These are phyloP conservation scores for Psophia crepitans DNA, from an alignment of 2,113 vertebrate species.

Conservation along the genomic window DNA sequence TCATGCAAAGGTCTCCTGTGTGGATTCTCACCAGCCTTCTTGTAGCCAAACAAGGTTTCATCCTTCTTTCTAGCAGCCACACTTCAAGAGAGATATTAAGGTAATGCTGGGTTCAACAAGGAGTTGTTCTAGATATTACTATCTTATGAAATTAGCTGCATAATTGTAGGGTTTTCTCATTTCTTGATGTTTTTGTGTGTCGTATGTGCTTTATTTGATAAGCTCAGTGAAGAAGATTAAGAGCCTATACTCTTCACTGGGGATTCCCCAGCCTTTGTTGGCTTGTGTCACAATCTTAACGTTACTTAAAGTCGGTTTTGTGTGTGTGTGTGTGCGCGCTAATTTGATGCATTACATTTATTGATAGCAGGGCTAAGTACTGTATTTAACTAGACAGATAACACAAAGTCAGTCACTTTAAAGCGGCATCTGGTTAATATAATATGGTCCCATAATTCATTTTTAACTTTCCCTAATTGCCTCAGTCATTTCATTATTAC, in stretches of 20 bases:
- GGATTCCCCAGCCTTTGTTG: background rate
- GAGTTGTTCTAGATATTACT: background rate
- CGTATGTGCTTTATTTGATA: background rate
- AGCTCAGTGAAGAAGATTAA: background rate
- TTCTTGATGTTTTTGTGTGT: accelerated
- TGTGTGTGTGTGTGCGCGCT: background rate
- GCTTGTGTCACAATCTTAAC: conserved; percentile 49
- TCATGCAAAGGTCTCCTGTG: background rate
- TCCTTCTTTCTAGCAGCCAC: background rate
- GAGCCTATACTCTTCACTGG: background rate
- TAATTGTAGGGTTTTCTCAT: background rate
- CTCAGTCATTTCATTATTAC: conserved; percentile 93
- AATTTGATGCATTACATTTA: conserved; percentile 68
- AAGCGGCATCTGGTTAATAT: conserved; percentile 87
- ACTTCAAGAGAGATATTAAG: background rate
- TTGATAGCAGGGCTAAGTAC: conserved; percentile 68
- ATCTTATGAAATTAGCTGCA: background rate
- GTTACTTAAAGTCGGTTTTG: conserved; percentile 35
- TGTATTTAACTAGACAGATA: conserved; percentile 81
- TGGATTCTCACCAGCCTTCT: background rate
- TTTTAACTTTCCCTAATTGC: conserved; percentile 96
- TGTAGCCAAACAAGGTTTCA: background rate
- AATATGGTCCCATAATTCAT: conserved; percentile 91
- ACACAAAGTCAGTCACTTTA: conserved; percentile 73
- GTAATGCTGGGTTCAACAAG: background rate